Percentiles rank a stretch among this genome's conserved stretches.
These are phyloP conservation scores for Zhuqinia jingwanae DNA, from an alignment of 2,888 invertebrate genomes.

Conservation along the genomic window DNA sequence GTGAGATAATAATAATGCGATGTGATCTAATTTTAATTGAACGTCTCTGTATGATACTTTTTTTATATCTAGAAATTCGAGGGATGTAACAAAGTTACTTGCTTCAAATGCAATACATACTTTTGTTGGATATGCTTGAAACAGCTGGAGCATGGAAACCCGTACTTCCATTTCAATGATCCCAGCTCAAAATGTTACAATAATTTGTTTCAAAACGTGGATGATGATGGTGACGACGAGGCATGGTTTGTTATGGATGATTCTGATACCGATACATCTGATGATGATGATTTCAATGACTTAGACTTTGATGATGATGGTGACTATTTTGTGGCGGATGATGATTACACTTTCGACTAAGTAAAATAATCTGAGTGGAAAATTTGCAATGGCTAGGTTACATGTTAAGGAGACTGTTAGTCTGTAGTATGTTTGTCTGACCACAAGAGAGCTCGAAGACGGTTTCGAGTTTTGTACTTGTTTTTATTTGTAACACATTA, in stretches of 20 bases:
- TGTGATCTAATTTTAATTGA: conserved; percentile 29
- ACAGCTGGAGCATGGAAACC: conserved; percentile 82
- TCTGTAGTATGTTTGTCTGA: too few relatives aligned
- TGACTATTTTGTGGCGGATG: conserved; percentile 21
- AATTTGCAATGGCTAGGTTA: too few relatives aligned
- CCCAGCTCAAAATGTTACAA: conserved; percentile 82
- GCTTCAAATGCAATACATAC: conserved; percentile 84
- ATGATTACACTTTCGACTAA: neutral
- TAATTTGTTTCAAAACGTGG: conserved; percentile 82
- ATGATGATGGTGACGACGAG: conserved; percentile 79
- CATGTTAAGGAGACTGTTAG: too few relatives aligned
- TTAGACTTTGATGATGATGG: conserved; percentile 36
- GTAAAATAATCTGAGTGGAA: too few relatives aligned
- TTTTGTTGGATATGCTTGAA: conserved; percentile 86
- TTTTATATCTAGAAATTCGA: conserved; percentile 83
- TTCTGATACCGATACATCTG: conserved; percentile 50
- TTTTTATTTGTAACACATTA: too few relatives aligned
- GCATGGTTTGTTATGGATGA: conserved; percentile 61
- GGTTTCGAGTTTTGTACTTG: too few relatives aligned
- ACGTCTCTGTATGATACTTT: conserved; percentile 42
- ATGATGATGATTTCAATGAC: conserved; percentile 60
- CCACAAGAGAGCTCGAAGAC: too few relatives aligned
- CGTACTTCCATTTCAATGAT: conserved; percentile 84
- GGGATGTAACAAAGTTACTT: conserved; percentile 87
- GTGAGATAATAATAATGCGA: conserved; percentile 79